These are phyloP conservation scores for Darwinula stevensoni DNA, from an alignment of 2,888 invertebrate genomes.

Conservation along the genomic window DNA sequence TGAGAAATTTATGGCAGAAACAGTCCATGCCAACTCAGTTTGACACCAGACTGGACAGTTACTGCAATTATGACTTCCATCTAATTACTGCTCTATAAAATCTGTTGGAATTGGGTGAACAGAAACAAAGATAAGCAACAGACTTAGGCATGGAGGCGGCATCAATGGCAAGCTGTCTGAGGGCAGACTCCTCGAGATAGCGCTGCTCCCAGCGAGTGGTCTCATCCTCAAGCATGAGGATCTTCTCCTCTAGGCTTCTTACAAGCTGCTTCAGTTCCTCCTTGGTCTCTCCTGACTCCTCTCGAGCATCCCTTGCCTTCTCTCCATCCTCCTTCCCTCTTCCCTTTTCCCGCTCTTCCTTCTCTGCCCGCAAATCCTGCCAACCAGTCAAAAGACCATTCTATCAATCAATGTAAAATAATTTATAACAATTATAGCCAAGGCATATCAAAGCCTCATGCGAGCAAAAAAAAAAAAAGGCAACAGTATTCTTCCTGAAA, in stretches of 20 bases:
- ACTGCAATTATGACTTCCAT: not conserved
- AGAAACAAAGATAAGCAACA: no score
- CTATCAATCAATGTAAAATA: no score
- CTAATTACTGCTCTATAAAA: not conserved
- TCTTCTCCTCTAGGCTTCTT: conserved; percentile 35
- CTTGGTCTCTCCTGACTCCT: conserved; percentile 18
- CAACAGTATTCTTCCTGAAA: no score
- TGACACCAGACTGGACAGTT: no score
- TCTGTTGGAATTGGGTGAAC: not conserved
- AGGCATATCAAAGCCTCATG: no score
- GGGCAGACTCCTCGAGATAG: conserved; percentile 46
- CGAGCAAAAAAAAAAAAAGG: no score
- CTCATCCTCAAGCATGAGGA: conserved; percentile 42
- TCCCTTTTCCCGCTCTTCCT: not conserved
- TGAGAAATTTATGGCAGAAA: no score
- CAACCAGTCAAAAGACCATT: no score
- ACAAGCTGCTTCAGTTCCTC: conserved; percentile 28
- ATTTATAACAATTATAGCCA: no score
- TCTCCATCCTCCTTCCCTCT: not conserved
- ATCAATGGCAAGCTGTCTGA: conserved; percentile 47
- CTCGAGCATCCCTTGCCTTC: conserved; percentile 12
- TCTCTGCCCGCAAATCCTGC: conserved; percentile 11
- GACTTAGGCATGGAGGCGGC: conserved; percentile 45
- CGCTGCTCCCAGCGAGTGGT: conserved; percentile 61
- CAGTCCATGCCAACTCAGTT: no score